Conservation (phyloP, 2,888 invertebrate species). For the Amitus sp. region DNA sequence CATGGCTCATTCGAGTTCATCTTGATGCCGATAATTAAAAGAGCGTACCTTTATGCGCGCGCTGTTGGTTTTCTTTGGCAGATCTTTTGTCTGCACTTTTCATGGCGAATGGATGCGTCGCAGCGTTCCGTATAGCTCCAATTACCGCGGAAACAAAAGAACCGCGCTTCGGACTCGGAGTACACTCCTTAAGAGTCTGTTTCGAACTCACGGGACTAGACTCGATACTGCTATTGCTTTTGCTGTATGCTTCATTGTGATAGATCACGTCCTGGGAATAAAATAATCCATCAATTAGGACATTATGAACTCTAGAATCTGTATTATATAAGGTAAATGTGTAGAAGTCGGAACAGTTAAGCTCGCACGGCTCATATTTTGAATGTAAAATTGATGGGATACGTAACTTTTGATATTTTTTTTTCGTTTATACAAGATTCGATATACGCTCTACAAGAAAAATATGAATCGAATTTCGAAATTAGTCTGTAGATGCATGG, state of each 20-base stretch:
- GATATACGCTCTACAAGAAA: too few relatives aligned
- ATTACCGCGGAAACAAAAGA: constrained; percentile 80
- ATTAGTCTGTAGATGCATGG: too few relatives aligned
- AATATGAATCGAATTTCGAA: too few relatives aligned
- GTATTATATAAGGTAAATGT: too few relatives aligned
- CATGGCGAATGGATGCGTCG: constrained; percentile 62
- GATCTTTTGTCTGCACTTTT: constrained; percentile 52
- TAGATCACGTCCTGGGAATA: constrained; percentile 76
- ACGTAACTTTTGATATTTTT: too few relatives aligned
- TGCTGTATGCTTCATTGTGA: constrained; percentile 80
- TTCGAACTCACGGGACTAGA: constrained; percentile 69
- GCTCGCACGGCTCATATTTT: too few relatives aligned
- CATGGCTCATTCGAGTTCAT: neutral
- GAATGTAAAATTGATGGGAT: too few relatives aligned
- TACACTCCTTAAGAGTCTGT: constrained; percentile 60
- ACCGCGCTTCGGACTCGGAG: constrained; percentile 72
- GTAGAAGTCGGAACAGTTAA: too few relatives aligned
- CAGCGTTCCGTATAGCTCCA: constrained; percentile 74
- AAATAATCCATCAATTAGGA: too few relatives aligned
- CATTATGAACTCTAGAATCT: too few relatives aligned
- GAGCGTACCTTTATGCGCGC: constrained; percentile 55
- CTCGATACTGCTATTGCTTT: constrained; percentile 76
- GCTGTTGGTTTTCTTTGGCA: constrained; percentile 49
- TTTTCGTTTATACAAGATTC: too few relatives aligned
- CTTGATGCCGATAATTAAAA: too few relatives aligned